phyloP scores from a whole-genome alignment of 2,113 vertebrate species.

The Gasterosteus aculeatus region DNA sequence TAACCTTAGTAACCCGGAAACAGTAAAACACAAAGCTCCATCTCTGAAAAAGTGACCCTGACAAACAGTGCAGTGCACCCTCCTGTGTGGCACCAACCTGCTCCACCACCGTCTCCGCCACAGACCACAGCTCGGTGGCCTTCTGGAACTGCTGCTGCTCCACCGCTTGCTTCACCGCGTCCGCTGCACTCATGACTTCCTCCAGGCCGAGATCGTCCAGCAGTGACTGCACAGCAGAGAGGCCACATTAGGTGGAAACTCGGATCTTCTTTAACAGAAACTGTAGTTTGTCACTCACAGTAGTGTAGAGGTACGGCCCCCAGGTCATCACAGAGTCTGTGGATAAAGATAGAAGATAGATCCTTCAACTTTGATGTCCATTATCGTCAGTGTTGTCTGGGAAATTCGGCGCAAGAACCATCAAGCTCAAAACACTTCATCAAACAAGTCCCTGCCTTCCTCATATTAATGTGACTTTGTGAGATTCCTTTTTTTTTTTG shows the following conservation, averaged over 20 bases:
- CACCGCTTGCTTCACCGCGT: conserved; percentile 85
- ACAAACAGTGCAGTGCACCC: too few relatives aligned
- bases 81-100: conserved; percentile 76
- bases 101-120: conserved; percentile 86
- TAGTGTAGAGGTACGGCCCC: conserved; percentile 95
- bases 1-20: not conserved
- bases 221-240: conserved; percentile 83
- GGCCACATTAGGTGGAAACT: not conserved
- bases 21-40: not conserved
- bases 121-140: conserved; percentile 90
- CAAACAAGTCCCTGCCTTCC: not conserved
- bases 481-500: not conserved
- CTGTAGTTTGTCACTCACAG: conserved; percentile 82
- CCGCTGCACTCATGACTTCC: conserved; percentile 85
- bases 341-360: conserved; percentile 40
- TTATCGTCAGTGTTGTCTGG: not conserved
- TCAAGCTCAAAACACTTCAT: not conserved
- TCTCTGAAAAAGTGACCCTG: too few relatives aligned
- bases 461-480: not conserved
- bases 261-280: not conserved
- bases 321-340: conserved; percentile 95
- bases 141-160: conserved; percentile 79
- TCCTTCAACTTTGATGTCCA: not conserved
- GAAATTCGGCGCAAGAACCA: not conserved
- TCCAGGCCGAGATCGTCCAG: conserved; percentile 89